Evolutionary conservation across 2,888 invertebrate genomes (phyloP).

Genomic region (Synanthedon myopaeformis): DNA sequence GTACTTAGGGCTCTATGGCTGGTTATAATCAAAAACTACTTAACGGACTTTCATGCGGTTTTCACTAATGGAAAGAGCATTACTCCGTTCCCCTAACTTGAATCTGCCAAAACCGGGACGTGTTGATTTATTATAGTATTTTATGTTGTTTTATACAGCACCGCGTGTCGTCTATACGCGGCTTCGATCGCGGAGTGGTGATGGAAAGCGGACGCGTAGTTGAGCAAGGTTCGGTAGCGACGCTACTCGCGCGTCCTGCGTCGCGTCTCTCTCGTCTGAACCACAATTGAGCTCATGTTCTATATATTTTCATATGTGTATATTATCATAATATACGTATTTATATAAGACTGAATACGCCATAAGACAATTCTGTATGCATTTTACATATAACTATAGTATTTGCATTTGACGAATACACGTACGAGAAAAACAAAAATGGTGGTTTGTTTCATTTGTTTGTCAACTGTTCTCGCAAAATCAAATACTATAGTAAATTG

Average conservation of each 20-base stretch:
- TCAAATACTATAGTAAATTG: no score
- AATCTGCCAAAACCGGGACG: not conserved
- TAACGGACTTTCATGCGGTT: no score
- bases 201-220: slow-evolving; percentile 76
- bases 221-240: slow-evolving; percentile 74
- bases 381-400: no score
- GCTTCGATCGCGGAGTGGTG: slow-evolving; percentile 78
- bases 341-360: not conserved
- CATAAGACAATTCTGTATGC: not conserved
- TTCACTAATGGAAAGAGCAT: no score
- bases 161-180: slow-evolving; percentile 77
- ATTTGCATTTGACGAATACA: no score
- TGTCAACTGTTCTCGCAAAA: no score
- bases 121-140: not conserved
- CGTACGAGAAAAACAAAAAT: no score
- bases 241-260: slow-evolving; percentile 64
- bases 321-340: not conserved
- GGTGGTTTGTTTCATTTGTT: no score
- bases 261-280: slow-evolving; percentile 72
- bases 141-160: slow-evolving; percentile 65
- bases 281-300: not conserved
- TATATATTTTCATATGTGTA: not conserved
- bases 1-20: no score
- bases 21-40: no score
- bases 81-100: no score